Base-by-base conservation (phyloP, 2,113 vertebrate species). In the Labrus mixtus region DNA sequence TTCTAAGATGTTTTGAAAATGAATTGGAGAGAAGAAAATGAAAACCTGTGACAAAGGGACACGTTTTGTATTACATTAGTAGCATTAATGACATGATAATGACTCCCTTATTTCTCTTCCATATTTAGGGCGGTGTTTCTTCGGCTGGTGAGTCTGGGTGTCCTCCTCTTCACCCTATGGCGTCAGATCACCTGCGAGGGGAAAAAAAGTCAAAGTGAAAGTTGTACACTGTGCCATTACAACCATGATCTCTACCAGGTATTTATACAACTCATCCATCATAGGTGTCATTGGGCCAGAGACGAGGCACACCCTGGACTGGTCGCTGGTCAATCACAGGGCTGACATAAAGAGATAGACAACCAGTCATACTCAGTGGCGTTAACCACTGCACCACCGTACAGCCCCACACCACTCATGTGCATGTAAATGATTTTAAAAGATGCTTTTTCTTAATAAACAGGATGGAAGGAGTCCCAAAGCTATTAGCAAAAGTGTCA, bases 101-200 rank as follows among this genome's bases (percentile, higher is more conserved):
- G 20, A 71, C 33, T 33, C 0, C 1, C 1, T 22, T 1, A 33
- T 59, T 12, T 73, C 0, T 61, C 3, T 25, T 78, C 13, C 36
- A 10, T 10, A 0, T 50, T 7, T 78, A 98, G 97, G 89, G 93
- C 95, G 0, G 93, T 97, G 41, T 81, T 94, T 55, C 90, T 98
- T 58, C 95, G 95, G 7, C 76, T 98, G 22, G 86, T 93, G 43
- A 96, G 96, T 73, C 89, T 97, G 41, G 83, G 73, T 0, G 88
- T 96, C 13, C 88, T 98, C 53, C 91, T 97, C 9, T 54, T 79
- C 55, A 95, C 95, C 12, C 91, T 97, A 63, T 96, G 96, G 96
- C 0, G 39, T 59, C 84, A 95, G 86, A 96, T 97, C 90, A 97
- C 95, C 29, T 97, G 96, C 4, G 0, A 50, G 0, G 93, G 89